Evolutionary conservation across 2,797 vertebrate species (phyloP).

Genomic region (Lemur catta): DNA sequence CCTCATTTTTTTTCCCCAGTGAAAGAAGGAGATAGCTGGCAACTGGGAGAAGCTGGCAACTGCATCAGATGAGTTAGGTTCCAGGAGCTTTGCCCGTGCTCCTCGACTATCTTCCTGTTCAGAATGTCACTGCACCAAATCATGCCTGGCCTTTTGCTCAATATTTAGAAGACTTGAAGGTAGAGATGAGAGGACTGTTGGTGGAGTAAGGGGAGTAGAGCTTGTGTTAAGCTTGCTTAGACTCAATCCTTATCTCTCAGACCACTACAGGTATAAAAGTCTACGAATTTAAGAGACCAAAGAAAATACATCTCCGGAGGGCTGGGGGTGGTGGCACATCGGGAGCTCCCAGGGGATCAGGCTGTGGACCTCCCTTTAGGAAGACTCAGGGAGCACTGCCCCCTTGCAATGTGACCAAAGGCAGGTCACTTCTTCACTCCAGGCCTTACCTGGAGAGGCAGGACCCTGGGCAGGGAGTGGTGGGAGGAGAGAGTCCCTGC

Average conservation of each 20-base stretch:
- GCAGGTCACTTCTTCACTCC: neutral
- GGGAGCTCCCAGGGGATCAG: neutral
- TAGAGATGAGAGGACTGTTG: neutral
- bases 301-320: neutral
- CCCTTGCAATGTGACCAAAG: neutral
- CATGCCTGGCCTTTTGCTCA: neutral
- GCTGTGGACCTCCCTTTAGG: neutral
- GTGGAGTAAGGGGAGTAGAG: accelerated
- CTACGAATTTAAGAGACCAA: neutral
- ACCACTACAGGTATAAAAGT: neutral
- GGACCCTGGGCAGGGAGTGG: neutral
- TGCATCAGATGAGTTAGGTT: neutral
- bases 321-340: neutral
- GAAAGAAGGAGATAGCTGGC: neutral
- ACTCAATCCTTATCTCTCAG: neutral
- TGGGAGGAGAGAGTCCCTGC: neutral
- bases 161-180: neutral
- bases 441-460: neutral
- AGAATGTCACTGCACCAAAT: neutral
- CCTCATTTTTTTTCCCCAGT: neutral
- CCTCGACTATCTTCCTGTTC: neutral
- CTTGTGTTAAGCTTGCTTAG: neutral
- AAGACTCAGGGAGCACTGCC: neutral
- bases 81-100: neutral
- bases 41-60: neutral